phyloP scores from a whole-genome alignment of 2,888 invertebrate genomes.

The Noctua janthina region DNA sequence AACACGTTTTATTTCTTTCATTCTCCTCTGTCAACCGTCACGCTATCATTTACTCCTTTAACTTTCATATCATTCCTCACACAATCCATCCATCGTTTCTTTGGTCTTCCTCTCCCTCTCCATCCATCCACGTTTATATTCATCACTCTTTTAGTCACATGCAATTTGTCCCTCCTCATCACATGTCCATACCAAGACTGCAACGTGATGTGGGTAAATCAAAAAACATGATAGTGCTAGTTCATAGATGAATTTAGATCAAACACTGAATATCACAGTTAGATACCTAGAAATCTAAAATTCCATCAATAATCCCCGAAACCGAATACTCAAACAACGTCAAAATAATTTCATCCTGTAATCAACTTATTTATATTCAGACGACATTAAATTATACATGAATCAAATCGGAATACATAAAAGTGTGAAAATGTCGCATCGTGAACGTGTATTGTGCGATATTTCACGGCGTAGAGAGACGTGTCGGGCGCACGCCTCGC shows the following conservation, averaged over 20 bases:
- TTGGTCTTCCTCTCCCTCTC: no score
- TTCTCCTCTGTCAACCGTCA: no score
- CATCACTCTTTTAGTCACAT: no score
- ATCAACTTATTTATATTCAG: constrained; percentile 71
- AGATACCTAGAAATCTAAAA: constrained; percentile 54
- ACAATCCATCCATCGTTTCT: no score
- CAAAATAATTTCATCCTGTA: constrained; percentile 64
- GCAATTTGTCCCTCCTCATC: no score
- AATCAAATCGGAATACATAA: constrained; percentile 70
- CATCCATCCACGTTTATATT: no score
- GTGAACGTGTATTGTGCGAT: constrained; percentile 67
- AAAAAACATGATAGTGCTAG: background rate
- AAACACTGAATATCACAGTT: constrained; percentile 27
- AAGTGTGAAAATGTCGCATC: constrained; percentile 67
- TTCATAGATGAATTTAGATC: constrained; percentile 28
- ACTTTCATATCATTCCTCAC: no score
- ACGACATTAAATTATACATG: constrained; percentile 71
- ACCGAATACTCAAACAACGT: constrained; percentile 54
- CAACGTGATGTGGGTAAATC: background rate
- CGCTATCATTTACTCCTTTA: no score
- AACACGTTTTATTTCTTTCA: no score
- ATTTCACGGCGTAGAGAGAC: constrained; percentile 68
- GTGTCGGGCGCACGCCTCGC: constrained; percentile 67
- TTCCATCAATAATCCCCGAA: constrained; percentile 61
- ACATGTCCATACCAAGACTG: no score